Percentiles rank a stretch among this genome's conserved stretches.
Evolutionary conservation across 2,113 vertebrate genomes (phyloP).

Genomic region (Mormyrus lacerda): DNA sequence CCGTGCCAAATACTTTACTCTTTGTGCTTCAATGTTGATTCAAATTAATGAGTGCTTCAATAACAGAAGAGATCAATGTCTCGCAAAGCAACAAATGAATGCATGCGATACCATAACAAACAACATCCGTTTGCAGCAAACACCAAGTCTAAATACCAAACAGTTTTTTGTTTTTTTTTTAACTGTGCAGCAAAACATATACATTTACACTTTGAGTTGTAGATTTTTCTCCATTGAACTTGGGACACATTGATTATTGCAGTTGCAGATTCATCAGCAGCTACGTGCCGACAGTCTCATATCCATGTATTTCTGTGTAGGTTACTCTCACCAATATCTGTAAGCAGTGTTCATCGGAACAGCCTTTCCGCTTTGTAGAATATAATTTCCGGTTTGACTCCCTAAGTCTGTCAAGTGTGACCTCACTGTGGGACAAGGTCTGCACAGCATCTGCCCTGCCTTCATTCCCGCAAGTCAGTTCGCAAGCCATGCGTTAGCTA

Average conservation of each 20-base stretch:
- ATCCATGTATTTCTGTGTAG: background rate
- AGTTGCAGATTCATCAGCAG: background rate
- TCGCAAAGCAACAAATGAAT: background rate
- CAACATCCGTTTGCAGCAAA: background rate
- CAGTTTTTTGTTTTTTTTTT: background rate
- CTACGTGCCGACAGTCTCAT: background rate
- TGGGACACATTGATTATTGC: background rate
- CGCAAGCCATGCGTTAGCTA: background rate
- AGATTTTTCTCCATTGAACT: background rate
- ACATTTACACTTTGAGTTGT: background rate
- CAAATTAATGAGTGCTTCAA: background rate
- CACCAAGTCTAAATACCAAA: background rate
- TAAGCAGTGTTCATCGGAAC: background rate
- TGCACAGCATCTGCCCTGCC: background rate
- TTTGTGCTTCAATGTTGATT: background rate
- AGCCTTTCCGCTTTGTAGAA: background rate
- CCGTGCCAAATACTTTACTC: background rate
- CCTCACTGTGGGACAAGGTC: background rate
- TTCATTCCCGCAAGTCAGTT: background rate
- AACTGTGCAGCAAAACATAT: background rate
- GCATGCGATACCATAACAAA: background rate
- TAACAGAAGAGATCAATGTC: background rate
- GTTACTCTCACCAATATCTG: background rate
- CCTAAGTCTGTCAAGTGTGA: background rate
- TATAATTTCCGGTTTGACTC: background rate